phyloP scores from a whole-genome alignment of 64 coral and sea anemone species.

The Trachythela sp. region DNA sequence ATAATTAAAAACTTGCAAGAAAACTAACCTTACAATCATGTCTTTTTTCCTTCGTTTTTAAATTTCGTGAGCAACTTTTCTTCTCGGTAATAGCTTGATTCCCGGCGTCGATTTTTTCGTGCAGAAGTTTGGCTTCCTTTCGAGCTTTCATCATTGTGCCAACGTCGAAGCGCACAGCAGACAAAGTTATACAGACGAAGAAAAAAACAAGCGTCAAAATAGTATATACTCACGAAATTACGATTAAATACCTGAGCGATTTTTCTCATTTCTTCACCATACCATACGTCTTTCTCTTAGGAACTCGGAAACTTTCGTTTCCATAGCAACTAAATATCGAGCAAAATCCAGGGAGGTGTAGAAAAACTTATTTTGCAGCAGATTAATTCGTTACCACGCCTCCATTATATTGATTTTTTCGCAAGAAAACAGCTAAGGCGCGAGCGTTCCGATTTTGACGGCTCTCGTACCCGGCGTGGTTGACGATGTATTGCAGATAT shows the following conservation, averaged over 20 bases:
- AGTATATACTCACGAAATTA: not conserved
- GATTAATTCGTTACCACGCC: no score
- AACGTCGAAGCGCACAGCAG: not conserved
- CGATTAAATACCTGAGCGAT: not conserved
- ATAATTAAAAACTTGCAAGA: not conserved
- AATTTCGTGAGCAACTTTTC: not conserved
- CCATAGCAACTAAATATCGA: no score
- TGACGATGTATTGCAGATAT: no score
- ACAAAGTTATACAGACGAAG: not conserved
- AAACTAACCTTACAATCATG: not conserved
- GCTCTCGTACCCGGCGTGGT: no score
- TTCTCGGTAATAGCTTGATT: not conserved
- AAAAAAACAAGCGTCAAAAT: not conserved
- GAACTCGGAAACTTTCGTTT: no score
- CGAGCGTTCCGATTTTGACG: no score
- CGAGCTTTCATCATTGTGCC: not conserved
- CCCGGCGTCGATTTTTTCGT: not conserved
- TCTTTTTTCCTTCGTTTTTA: not conserved
- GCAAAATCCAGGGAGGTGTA: no score
- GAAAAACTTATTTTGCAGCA: no score
- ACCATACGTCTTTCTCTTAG: not conserved
- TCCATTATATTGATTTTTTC: no score
- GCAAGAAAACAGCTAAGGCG: no score
- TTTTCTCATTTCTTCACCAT: not conserved
- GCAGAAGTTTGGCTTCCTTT: not conserved